Percentiles rank a stretch among this genome's conserved stretches.
Conservation (phyloP, 2,113 vertebrate genomes). For the Sisor rabdophorus region DNA sequence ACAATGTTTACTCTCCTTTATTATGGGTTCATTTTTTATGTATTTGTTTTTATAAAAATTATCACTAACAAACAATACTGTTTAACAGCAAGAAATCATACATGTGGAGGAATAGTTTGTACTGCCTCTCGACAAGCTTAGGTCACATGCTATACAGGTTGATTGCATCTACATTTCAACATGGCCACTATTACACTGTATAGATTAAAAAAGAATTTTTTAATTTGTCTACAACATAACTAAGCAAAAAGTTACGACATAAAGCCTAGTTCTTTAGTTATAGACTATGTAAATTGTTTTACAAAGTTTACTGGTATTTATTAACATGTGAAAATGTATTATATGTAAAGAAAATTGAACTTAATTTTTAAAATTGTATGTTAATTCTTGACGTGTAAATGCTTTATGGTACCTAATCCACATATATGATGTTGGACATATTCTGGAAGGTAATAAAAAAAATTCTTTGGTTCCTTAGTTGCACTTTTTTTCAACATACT, state of each 20-base stretch:
- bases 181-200: conserved; percentile 53
- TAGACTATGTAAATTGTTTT: conserved; percentile 64
- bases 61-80: conserved; percentile 2
- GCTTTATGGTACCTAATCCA: conserved; percentile 70
- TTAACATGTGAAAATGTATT: conserved; percentile 77
- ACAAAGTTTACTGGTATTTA: conserved; percentile 77
- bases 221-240: conserved; percentile 51
- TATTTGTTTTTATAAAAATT: conserved; percentile 46
- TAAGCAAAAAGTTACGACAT: conserved; percentile 57
- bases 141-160: conserved; percentile 40
- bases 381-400: conserved; percentile 67
- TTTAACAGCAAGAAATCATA: conserved; percentile 35
- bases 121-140: conserved; percentile 23
- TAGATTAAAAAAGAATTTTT: conserved; percentile 44
- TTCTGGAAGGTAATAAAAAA: conserved; percentile 72
- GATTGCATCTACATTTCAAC: conserved; percentile 21
- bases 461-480: conserved; percentile 61
- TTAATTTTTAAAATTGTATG: conserved; percentile 72
- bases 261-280: conserved; percentile 53
- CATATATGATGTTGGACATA: conserved; percentile 70
- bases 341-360: conserved; percentile 76
- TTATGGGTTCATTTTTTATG: conserved; percentile 43
- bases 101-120: conserved; percentile 27
- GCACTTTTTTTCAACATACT: neutral
- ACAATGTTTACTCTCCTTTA: conserved; percentile 41